Conservation (phyloP, 1,140 invertebrate species). For the Pantala flavescens region DNA sequence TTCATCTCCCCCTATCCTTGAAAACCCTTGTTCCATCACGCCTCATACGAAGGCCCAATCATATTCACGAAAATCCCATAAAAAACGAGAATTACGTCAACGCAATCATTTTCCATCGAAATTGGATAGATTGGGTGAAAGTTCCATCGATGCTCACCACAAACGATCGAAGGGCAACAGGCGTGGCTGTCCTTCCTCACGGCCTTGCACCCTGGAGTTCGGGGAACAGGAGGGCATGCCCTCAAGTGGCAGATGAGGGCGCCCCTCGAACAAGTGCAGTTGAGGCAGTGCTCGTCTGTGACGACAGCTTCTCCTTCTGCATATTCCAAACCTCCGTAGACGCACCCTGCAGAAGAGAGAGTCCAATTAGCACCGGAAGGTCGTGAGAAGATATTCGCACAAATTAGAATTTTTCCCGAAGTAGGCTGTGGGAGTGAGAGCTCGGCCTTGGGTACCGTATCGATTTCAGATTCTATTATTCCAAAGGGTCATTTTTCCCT, state of each 20-base stretch:
- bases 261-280: conserved; percentile 59
- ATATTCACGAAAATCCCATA: too few relatives aligned
- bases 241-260: conserved; percentile 63
- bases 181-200: conserved; percentile 49
- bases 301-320: conserved; percentile 33
- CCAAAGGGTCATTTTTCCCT: too few relatives aligned
- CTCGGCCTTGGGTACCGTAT: too few relatives aligned
- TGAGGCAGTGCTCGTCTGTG: conserved; percentile 63
- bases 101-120: too few relatives aligned
- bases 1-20: too few relatives aligned
- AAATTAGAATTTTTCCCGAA: background rate
- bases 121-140: too few relatives aligned
- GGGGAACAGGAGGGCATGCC: conserved; percentile 63
- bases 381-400: background rate
- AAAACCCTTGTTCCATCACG: too few relatives aligned
- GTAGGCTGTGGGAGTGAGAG: too few relatives aligned
- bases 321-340: background rate
- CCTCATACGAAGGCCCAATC: too few relatives aligned
- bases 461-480: too few relatives aligned
- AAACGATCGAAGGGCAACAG: conserved; percentile 67
- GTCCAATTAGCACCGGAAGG: background rate
- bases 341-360: background rate
- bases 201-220: conserved; percentile 49
- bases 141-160: conserved; percentile 36
- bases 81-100: too few relatives aligned